A percentile compares a stretch with the other conserved stretches of the same genome.
These are phyloP conservation scores for Agriopis aurantiaria DNA, from an alignment of 2,888 invertebrate species.

Conservation along the genomic window DNA sequence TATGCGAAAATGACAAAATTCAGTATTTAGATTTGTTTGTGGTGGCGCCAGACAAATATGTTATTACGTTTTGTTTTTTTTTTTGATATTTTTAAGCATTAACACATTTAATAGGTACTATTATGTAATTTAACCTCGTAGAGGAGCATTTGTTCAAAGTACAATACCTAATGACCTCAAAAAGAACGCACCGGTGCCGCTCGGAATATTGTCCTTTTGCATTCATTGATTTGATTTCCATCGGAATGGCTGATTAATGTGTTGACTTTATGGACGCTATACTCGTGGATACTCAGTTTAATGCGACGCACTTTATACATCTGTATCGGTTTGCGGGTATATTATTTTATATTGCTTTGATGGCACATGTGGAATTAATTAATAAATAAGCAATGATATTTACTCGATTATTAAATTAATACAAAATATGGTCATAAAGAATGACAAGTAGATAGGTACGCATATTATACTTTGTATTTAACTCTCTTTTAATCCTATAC, in stretches of 20 bases:
- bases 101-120: background rate
- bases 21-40: too few species aligned
- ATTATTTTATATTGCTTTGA: background rate
- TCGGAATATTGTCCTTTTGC: constrained; percentile 41
- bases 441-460: too few species aligned
- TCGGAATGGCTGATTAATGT: constrained; percentile 31
- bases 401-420: background rate
- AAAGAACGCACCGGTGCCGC: constrained; percentile 6
- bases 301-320: constrained; percentile 20
- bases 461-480: too few species aligned
- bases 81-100: too few species aligned
- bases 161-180: background rate
- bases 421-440: too few species aligned
- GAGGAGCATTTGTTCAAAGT: background rate
- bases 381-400: background rate
- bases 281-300: constrained; percentile 2
- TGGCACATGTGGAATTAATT: constrained; percentile 10
- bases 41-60: too few species aligned
- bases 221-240: constrained; percentile 31
- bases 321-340: constrained; percentile 11
- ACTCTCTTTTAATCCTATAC: too few species aligned
- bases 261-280: constrained; percentile 13
- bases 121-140: background rate
- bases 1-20: too few species aligned
- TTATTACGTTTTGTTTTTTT: too few species aligned